These are phyloP conservation scores for Theocolax elegans DNA, from an alignment of 1,140 invertebrate genomes.

Conservation along the genomic window DNA sequence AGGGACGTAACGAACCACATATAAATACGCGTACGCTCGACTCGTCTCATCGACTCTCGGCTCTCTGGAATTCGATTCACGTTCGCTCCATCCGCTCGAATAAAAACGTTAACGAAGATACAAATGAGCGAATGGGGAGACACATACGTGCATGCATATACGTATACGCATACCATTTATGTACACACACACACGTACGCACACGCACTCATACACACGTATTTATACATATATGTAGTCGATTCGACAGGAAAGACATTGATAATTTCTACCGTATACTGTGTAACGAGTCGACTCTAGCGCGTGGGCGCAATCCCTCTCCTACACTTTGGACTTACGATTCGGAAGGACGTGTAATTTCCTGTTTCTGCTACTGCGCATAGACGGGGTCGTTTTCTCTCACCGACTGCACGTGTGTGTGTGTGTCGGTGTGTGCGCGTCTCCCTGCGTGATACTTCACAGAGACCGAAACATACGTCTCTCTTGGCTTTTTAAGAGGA, in stretches of 20 bases:
- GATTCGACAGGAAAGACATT: conserved; percentile 14
- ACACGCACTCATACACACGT: too few species aligned
- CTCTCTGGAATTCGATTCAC: conserved; percentile 32
- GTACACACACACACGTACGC: too few species aligned
- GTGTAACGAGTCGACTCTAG: conserved; percentile 17
- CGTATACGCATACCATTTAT: too few species aligned
- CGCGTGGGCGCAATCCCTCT: not conserved
- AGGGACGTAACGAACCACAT: too few species aligned
- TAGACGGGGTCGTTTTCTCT: not conserved
- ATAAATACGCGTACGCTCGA: too few species aligned
- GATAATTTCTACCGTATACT: conserved; percentile 14
- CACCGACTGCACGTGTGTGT: not conserved
- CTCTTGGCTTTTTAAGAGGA: conserved; percentile 20
- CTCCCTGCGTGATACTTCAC: too few species aligned
- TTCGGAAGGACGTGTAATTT: conserved; percentile 60
- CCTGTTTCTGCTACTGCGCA: conserved; percentile 44
- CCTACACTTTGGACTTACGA: conserved; percentile 43
- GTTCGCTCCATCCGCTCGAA: not conserved
- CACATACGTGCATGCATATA: too few species aligned
- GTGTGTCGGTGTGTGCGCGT: not conserved
- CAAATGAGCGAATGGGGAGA: too few species aligned
- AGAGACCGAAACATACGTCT: too few species aligned
- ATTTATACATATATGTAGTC: too few species aligned
- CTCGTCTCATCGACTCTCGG: too few species aligned
- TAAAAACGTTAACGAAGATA: conserved; percentile 37